Base-by-base conservation (phyloP, 2,113 vertebrate species). In the Centropus bengalensis region DNA sequence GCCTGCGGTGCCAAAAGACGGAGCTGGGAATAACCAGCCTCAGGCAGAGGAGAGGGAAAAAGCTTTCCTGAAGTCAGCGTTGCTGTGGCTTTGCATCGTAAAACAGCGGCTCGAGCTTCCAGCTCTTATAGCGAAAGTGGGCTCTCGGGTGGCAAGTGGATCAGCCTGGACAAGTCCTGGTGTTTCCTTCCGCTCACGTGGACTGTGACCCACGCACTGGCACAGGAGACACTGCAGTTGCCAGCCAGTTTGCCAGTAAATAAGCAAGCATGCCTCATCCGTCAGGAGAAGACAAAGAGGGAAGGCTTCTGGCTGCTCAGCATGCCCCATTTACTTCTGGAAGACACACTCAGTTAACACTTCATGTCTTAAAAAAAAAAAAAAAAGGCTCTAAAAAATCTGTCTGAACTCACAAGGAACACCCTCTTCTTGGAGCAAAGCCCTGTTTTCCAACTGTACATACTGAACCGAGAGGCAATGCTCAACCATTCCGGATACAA, bases 21-120 rank as follows among this genome's bases (percentile, higher is more conserved):
- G 60, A 1, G 14, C 19, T 9, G 32, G 30, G 40, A 84, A 73
- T 36, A 73, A 55, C 52, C 1, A 0, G 27, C 33, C 11, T 22
- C 0, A 0, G n/a, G 24, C 8, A 82, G 28, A 59, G 6, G 8
- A 22, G 12, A 59, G 22, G 24, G 9, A 6, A 32, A 77, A 78
- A 45, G 17, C 45, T 40, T 66, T 87, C 51, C 52, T 54, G 28
- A 77, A 71, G 7, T 14, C 45, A 27, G 12, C 6, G 6, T 17
- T 69, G 47, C 32, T 77, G 36, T 54, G 58, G 64, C 45, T 82
- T 66, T 54, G 38, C 24, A 6, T 23, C 6, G 26, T 10, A 15
- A 68, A 73, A 42, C 15, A 3, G 30, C 16, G 28, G 52, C 47
- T 73, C 30, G 56, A 36, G 30, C 19, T 81, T 64, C 12, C 81